phyloP scores from a whole-genome alignment of 2,888 invertebrate genomes.

The Tetragonisca angustula region DNA sequence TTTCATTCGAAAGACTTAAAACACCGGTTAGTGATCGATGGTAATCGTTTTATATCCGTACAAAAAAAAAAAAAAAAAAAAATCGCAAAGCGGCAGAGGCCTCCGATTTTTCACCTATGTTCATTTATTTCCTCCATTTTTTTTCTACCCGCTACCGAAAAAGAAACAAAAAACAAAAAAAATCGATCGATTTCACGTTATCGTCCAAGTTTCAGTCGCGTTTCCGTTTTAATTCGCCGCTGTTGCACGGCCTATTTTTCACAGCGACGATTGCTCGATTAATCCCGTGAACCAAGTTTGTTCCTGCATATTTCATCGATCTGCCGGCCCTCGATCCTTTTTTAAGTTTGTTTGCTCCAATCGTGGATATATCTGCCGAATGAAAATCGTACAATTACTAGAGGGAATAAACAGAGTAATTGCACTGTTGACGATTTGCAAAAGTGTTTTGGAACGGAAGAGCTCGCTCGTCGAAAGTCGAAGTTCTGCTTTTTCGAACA shows the following conservation, averaged over 20 bases:
- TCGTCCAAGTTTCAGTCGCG: slow-evolving; percentile 19
- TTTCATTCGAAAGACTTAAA: background rate
- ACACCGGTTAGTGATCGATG: slow-evolving; percentile 21
- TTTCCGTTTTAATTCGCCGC: slow-evolving; percentile 32
- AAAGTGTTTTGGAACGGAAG: background rate
- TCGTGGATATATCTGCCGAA: background rate
- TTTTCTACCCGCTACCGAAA: background rate
- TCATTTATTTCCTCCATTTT: slow-evolving; percentile 29
- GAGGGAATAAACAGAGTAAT: background rate
- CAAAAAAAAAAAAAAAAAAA: slow-evolving; percentile 37
- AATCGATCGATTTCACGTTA: slow-evolving; percentile 26
- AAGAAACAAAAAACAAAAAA: background rate
- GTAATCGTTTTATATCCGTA: slow-evolving; percentile 22
- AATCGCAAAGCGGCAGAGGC: background rate
- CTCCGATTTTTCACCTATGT: slow-evolving; percentile 37
- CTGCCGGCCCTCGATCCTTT: background rate
- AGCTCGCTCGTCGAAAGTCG: background rate
- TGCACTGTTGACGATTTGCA: background rate
- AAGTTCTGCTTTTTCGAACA: too few species aligned
- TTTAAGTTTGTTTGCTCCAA: background rate
- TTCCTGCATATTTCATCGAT: slow-evolving; percentile 27
- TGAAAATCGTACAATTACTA: background rate
- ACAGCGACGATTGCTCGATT: background rate
- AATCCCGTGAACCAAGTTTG: background rate
- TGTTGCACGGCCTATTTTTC: slow-evolving; percentile 27